These are phyloP conservation scores for Eilema depressum DNA, from an alignment of 2,888 invertebrate species.

Conservation along the genomic window DNA sequence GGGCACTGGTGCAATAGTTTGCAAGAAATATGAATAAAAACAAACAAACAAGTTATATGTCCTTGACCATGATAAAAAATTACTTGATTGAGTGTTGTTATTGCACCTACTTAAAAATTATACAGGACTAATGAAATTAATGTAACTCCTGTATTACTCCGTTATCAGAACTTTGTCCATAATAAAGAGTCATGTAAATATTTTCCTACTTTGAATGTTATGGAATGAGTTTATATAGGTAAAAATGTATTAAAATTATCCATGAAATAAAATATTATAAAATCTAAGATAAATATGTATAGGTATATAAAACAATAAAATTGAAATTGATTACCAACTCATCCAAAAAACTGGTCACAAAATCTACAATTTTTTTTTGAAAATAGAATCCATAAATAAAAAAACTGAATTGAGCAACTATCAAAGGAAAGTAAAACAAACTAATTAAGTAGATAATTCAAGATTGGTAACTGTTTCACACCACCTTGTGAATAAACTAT, in stretches of 20 bases:
- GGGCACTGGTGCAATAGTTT: conserved; percentile 10
- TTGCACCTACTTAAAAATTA: not conserved
- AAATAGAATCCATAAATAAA: not conserved
- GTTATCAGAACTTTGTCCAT: not conserved
- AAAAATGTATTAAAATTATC: not conserved
- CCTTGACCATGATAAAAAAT: conserved; percentile 1
- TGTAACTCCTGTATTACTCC: not conserved
- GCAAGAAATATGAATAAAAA: not conserved
- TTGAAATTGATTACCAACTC: not conserved
- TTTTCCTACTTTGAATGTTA: too few relatives aligned
- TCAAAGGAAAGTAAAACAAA: too few relatives aligned
- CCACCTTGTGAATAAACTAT: conserved; percentile 50
- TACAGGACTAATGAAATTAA: not conserved
- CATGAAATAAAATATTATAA: not conserved
- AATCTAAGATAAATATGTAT: not conserved
- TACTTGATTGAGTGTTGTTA: not conserved
- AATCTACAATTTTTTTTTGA: not conserved
- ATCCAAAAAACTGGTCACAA: not conserved
- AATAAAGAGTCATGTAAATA: too few relatives aligned
- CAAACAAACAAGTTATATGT: not conserved
- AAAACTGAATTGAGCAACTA: not conserved
- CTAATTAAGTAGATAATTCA: not conserved
- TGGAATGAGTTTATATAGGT: not conserved
- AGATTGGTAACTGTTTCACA: conserved; percentile 7
- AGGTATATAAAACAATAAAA: not conserved